These are phyloP conservation scores for Hirtodrosophila duncani DNA, from an alignment of 2,888 invertebrate genomes.

Conservation along the genomic window DNA sequence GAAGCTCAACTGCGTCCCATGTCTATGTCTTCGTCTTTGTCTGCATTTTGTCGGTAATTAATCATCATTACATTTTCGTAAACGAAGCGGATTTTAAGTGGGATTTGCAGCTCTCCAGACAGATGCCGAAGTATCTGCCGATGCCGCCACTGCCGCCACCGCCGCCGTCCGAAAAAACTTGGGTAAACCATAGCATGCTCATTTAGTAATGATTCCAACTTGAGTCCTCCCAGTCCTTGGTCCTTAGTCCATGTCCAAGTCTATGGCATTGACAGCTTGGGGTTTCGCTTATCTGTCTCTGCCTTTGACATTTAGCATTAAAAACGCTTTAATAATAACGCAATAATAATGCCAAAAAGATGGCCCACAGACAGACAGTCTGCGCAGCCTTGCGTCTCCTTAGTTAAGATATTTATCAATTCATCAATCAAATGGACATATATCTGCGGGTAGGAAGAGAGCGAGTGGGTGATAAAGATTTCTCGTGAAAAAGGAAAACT, in stretches of 20 bases:
- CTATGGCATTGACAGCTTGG: slow-evolving; percentile 60
- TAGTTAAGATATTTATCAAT: slow-evolving; percentile 68
- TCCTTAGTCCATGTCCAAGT: neutral
- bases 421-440: slow-evolving; percentile 66
- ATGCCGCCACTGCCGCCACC: slow-evolving; percentile 16
- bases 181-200: slow-evolving; percentile 57
- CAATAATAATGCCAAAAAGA: slow-evolving; percentile 64
- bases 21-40: too few species aligned
- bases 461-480: neutral
- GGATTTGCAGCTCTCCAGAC: slow-evolving; percentile 63
- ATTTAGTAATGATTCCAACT: slow-evolving; percentile 68
- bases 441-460: slow-evolving; percentile 5
- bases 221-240: slow-evolving; percentile 8
- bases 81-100: slow-evolving; percentile 73
- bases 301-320: slow-evolving; percentile 73
- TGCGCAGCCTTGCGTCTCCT: slow-evolving; percentile 26
- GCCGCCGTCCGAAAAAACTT: slow-evolving; percentile 3
- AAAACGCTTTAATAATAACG: slow-evolving; percentile 72
- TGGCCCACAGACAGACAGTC: slow-evolving; percentile 46
- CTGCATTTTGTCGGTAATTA: slow-evolving; percentile 62
- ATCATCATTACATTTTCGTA: slow-evolving; percentile 74
- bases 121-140: slow-evolving; percentile 9
- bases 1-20: too few species aligned
- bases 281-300: slow-evolving; percentile 72
- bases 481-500: slow-evolving; percentile 55